Evolutionary conservation across 2,888 invertebrate species (phyloP), one percentile per base, ranked within the genome.

Genomic region (Hanleya hanleyi): DNA sequence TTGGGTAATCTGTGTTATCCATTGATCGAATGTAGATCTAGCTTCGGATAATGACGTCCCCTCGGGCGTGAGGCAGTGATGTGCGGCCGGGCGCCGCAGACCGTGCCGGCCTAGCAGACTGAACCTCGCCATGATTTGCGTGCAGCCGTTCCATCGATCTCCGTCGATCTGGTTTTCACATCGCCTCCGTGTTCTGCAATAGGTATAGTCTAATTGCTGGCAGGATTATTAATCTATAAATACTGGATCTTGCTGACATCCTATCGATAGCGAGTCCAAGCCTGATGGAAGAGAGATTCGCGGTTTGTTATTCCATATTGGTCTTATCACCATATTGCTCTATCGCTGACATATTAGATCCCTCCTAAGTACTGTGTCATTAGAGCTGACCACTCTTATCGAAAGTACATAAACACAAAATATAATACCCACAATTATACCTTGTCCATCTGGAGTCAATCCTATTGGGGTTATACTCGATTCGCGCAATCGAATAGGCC

Each of bases 141-240:
- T 57, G 57, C 57, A 12, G 32, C 12, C 26, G 12, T 29, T 22
- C 57, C 57, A 57, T 57, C 57, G 57, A 57, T 57, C 57, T 47
- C 2, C 57, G 26, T 9, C 12, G 7, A 29, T 4, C 32, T 57
- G 57, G 18, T 32, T 26, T 18, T 32, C 12, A 26, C 57, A 12
- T 57, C 12, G 22, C 26, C 29, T 12, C 57, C 32, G 57, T 57
- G 57, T 57, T 57, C 57, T 15, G 26, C 57, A 29, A 26, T 57
- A 57, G 57, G 57, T 57, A 57, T 57, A 57, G 57, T 29, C 57
- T 57, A 57, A 57, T 57, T 57, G 57, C 32, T 29, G 57, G 57
- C 57, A 29, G 29, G 57, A 57, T 57, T 57, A 57, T 57, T 57
- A 57, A 57, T 57, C 57, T 57, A 57, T 57, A 57, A 29, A 57